phyloP scores from a whole-genome alignment of 1,140 invertebrate genomes.

The Oryzaephilus surinamensis region DNA sequence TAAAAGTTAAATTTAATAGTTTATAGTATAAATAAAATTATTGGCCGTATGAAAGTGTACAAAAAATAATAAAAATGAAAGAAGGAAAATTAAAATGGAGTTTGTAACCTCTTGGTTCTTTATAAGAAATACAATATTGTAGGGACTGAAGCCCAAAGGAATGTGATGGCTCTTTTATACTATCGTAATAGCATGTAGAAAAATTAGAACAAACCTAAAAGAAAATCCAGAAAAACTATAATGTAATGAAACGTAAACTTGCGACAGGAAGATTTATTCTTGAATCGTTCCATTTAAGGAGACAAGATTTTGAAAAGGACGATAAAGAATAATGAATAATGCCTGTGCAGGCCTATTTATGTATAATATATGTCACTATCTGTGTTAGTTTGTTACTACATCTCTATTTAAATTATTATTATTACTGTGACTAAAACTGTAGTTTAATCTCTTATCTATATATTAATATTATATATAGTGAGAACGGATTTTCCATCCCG shows the following conservation, averaged over 20 bases:
- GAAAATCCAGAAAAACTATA: no score
- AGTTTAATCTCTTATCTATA: slow-evolving; percentile 30
- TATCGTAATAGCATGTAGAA: slow-evolving; percentile 17
- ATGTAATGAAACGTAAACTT: no score
- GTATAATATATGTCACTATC: slow-evolving; percentile 32
- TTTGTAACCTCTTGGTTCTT: slow-evolving; percentile 13
- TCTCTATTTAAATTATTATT: slow-evolving; percentile 26
- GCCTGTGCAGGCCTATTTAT: slow-evolving; percentile 23
- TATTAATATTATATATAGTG: slow-evolving; percentile 41
- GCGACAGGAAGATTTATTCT: slow-evolving; percentile 13
- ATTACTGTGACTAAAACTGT: slow-evolving; percentile 29
- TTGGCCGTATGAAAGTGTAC: no score
- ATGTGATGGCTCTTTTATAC: slow-evolving; percentile 33
- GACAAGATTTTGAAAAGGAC: no score
- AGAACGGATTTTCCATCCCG: slow-evolving; percentile 53
- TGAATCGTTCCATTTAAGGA: no score
- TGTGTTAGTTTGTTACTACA: slow-evolving; percentile 36
- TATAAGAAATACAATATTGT: slow-evolving; percentile 18
- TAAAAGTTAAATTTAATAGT: no score
- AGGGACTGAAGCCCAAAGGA: slow-evolving; percentile 28
- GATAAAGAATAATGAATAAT: no score
- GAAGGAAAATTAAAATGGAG: no score
- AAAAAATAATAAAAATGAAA: no score
- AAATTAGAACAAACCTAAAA: no score
- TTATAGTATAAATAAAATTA: no score